Conservation (phyloP, 2,797 vertebrate genomes). For the Molossus alvarezi region DNA sequence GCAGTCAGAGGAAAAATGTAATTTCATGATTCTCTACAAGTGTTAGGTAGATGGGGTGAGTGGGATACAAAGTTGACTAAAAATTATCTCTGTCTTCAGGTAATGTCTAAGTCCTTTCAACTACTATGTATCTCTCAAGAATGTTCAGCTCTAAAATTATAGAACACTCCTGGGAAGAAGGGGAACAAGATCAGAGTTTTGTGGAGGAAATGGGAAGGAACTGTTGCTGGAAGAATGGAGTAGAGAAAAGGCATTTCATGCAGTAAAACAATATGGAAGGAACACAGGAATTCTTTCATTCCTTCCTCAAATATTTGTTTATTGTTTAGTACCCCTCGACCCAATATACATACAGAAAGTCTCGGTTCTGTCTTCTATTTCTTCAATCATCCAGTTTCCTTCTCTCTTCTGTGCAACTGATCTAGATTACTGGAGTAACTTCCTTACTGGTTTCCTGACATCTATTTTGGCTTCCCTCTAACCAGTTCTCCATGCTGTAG, state of each 20-base stretch:
- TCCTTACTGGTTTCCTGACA: neutral
- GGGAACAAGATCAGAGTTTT: neutral
- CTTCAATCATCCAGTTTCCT: neutral
- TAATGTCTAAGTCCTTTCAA: neutral
- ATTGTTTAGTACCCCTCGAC: neutral
- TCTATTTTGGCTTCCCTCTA: conserved; percentile 9
- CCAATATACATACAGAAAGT: neutral
- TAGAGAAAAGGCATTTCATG: neutral
- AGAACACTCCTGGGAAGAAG: neutral
- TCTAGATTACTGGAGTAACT: neutral
- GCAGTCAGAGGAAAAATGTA: neutral
- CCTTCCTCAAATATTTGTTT: neutral
- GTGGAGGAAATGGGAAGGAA: conserved; percentile 27
- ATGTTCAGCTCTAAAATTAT: conserved; percentile 43
- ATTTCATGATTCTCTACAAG: neutral
- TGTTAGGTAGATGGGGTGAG: neutral
- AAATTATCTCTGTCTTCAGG: neutral
- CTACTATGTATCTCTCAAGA: neutral
- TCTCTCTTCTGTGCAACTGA: neutral
- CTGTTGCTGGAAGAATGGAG: neutral
- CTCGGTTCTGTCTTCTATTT: conserved; percentile 37
- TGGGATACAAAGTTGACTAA: neutral
- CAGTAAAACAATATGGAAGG: neutral
- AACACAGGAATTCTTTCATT: conserved; percentile 20
- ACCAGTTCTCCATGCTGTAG: neutral